Base-by-base conservation (phyloP, 2,113 vertebrate species). In the Thryonomys swinderianus region DNA sequence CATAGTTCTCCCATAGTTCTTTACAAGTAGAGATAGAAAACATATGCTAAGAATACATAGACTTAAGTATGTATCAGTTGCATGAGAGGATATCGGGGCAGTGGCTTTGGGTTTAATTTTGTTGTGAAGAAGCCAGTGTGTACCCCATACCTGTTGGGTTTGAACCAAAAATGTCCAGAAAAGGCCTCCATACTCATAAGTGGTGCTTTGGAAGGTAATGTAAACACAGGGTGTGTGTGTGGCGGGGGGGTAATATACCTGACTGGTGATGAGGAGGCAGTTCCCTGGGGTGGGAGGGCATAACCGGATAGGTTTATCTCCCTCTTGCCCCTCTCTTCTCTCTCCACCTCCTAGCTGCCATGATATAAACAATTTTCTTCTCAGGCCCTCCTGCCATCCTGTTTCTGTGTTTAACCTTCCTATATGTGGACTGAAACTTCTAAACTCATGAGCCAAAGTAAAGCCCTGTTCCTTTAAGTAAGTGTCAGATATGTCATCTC, bases 31-130 rank as follows among this genome's bases (percentile, higher is more conserved):
- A 91, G 73, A 73, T 32, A 85, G 45, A 61, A 88, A 88, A 73
- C 45, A 53, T 84, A 89, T 16, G 12, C 4, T 21, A 45, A 5
- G 21, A 89, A 66, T 94, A 7, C 59, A 20, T 40, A 27, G 12
- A 9, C 34, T 37, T 27, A 80, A 79, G 30, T 66, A 71, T 76
- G 62, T 57, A 37, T 62, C 93, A 64, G 55, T 45, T 78, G 42
- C 2, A 10, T 94, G 48, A 80, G 42, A 66, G 10, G 61, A 48
- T 81, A 42, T 25, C 25, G n/a, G 67, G 20, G 53, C 69, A 45
- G 48, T 64, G 32, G 57, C 18, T 94, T 81, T 59, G 21, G 55
- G 13, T 84, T 97, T 80, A 71, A 82, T 86, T 91, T 91, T 73
- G 79, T 21, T 25, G 10, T 8, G 30, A 66, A 59, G 30, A 40